phyloP scores from a whole-genome alignment of 2,888 invertebrate species.

The Orchestes rusci region DNA sequence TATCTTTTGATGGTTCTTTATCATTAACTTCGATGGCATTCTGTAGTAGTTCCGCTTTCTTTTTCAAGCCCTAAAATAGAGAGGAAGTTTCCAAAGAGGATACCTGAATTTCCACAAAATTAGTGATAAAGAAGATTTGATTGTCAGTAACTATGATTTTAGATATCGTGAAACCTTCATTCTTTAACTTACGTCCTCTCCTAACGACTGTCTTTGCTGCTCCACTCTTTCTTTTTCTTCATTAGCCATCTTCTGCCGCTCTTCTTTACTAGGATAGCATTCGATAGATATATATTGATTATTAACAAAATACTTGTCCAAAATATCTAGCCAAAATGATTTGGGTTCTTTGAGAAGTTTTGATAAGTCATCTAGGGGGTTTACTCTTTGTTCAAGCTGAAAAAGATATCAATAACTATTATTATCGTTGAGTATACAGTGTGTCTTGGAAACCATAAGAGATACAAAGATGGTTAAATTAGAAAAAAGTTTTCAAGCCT shows the following conservation, averaged over 20 bases:
- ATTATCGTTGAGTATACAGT: too few relatives aligned
- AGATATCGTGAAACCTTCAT: too few relatives aligned
- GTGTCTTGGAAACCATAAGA: too few relatives aligned
- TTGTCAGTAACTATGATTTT: too few relatives aligned
- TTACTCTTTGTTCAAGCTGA: conserved; percentile 62
- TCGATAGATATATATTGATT: conserved; percentile 57
- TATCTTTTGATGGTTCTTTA: conserved; percentile 62
- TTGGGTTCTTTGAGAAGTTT: conserved; percentile 55
- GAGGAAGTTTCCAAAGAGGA: too few relatives aligned
- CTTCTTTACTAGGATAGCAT: conserved; percentile 56
- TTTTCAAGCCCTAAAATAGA: conserved; percentile 62
- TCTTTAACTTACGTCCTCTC: too few relatives aligned
- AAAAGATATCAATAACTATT: conserved; percentile 18
- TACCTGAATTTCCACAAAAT: too few relatives aligned
- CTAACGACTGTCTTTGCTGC: conserved; percentile 57
- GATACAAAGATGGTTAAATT: too few relatives aligned
- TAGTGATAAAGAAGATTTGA: too few relatives aligned
- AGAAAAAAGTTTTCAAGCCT: too few relatives aligned
- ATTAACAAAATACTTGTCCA: conserved; percentile 61
- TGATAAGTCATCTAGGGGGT: conserved; percentile 56
- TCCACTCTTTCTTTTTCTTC: conserved; percentile 67
- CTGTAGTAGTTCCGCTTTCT: conserved; percentile 54
- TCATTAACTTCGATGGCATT: conserved; percentile 71
- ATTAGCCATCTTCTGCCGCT: conserved; percentile 58
- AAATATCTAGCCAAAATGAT: conserved; percentile 64